Evolutionary conservation across 2,113 vertebrate species (phyloP).

Genomic region (Oxyruncus cristatus): DNA sequence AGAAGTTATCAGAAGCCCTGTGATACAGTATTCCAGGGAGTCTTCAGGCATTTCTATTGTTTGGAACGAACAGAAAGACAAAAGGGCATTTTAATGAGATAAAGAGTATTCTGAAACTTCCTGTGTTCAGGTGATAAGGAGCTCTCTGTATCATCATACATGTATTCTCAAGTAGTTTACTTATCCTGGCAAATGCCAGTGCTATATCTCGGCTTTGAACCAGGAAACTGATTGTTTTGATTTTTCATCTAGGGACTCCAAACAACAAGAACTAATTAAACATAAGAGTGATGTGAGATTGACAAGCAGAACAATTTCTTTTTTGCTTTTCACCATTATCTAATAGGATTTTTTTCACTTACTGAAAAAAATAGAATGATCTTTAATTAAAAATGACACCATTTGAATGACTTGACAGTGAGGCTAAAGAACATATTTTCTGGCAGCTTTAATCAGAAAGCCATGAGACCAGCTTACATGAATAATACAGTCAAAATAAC

Average conservation of each 20-base stretch:
- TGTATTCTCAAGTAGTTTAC: background rate
- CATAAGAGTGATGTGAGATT: background rate
- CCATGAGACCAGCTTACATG: background rate
- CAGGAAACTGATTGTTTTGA: background rate
- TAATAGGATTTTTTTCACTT: background rate
- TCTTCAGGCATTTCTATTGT: background rate
- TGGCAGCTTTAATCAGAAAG: background rate
- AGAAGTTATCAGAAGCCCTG: background rate
- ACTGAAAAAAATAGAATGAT: background rate
- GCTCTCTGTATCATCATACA: background rate
- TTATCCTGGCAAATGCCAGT: background rate
- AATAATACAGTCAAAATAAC: background rate
- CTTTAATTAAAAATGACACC: conserved; percentile 2
- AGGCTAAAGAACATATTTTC: background rate
- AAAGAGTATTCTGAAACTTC: background rate
- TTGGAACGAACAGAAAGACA: background rate
- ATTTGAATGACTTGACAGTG: background rate
- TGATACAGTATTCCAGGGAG: background rate
- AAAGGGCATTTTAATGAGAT: background rate
- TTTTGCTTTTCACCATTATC: background rate
- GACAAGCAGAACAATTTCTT: background rate
- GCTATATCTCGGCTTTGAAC: background rate
- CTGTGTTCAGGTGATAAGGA: background rate
- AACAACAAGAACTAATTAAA: conserved; percentile 29
- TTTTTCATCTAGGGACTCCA: background rate